These are phyloP conservation scores for Macquaria australasica DNA, from an alignment of 2,113 vertebrate genomes.

Conservation along the genomic window DNA sequence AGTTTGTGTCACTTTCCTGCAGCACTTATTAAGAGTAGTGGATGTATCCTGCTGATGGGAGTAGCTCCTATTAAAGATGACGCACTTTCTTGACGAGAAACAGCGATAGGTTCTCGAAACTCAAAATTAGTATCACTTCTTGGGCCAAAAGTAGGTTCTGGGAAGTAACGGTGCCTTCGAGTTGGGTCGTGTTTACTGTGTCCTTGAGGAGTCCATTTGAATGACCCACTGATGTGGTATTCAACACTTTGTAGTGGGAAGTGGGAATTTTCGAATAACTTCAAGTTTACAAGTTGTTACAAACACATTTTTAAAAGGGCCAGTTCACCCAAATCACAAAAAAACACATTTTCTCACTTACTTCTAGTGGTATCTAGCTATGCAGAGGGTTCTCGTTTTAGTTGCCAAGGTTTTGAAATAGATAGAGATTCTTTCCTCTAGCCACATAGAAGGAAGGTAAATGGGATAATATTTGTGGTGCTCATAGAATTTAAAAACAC, in stretches of 20 bases:
- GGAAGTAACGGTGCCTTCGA: neutral
- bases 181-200: neutral
- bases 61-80: neutral
- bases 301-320: neutral
- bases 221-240: constrained; percentile 12
- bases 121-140: neutral
- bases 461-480: neutral
- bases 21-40: too few species aligned
- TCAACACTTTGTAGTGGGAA: neutral
- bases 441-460: neutral
- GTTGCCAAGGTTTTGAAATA: neutral
- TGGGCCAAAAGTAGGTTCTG: constrained; percentile 15
- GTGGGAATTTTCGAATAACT: neutral
- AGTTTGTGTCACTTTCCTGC: neutral
- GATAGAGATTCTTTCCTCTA: neutral
- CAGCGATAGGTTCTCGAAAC: neutral
- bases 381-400: neutral
- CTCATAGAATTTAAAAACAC: neutral
- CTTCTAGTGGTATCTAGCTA: neutral
- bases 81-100: neutral
- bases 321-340: neutral
- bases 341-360: neutral
- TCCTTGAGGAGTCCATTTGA: neutral
- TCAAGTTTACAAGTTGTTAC: neutral
- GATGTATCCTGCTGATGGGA: neutral